phyloP scores from a whole-genome alignment of 2,888 invertebrate genomes.

The Drosophila kuntzei region DNA sequence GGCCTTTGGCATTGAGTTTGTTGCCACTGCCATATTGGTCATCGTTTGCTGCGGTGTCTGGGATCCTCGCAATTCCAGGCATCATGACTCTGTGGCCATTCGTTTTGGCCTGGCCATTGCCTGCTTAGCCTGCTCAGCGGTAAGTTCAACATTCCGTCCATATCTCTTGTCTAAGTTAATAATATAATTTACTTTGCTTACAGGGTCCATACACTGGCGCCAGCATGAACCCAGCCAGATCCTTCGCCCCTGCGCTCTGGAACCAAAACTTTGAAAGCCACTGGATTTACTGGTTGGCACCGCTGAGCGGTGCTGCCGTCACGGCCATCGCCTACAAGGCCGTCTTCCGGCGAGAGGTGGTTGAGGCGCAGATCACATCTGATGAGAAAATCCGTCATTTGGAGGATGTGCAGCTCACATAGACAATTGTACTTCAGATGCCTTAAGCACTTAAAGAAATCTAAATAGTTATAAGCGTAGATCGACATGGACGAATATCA shows the following conservation, averaged over 20 bases:
- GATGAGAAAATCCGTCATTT: constrained; percentile 78
- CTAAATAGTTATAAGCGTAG: constrained; percentile 57
- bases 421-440: constrained; percentile 37
- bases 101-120: constrained; percentile 90
- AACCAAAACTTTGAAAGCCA: constrained; percentile 89
- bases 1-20: constrained; percentile 88
- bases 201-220: constrained; percentile 91
- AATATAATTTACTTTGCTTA: constrained; percentile 55
- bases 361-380: constrained; percentile 68
- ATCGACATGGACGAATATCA: constrained; percentile 56
- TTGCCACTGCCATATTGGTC: constrained; percentile 88
- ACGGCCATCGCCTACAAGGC: constrained; percentile 86
- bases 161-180: not conserved
- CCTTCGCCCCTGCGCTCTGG: constrained; percentile 90
- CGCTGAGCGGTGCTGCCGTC: constrained; percentile 85
- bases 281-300: constrained; percentile 91
- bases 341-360: constrained; percentile 84
- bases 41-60: constrained; percentile 90
- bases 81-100: constrained; percentile 88
- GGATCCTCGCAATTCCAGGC: constrained; percentile 89
- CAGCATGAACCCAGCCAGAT: constrained; percentile 90
- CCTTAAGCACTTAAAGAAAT: constrained; percentile 51
- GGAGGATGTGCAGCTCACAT: constrained; percentile 84
- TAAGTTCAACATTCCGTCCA: constrained; percentile 82
- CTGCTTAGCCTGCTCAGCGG: constrained; percentile 89